Base-by-base conservation (phyloP, 2,797 vertebrate species). In the Microchirus variegatus region DNA sequence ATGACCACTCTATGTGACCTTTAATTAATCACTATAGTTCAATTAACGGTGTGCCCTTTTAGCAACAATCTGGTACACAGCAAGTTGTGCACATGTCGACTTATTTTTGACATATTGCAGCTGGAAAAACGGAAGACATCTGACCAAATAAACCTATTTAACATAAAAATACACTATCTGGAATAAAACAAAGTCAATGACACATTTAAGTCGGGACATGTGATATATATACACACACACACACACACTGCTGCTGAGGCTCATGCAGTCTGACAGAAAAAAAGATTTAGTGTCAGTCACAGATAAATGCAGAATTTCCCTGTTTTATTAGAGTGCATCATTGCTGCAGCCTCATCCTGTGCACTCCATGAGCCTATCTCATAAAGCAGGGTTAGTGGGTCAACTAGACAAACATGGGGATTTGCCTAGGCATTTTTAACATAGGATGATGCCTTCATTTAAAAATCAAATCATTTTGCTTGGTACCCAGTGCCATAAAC, bases 71-170 rank as follows among this genome's bases (percentile, higher is more conserved):
- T 60, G 58, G 57, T 56, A 26, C 36, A 70, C 60, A 17, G 45
- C 31, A 49, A 67, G 22, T 60, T 13, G 0, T 15, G 26, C 1
- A 14, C 53, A 73, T 53, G 35, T 53, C 53, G 67, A 19, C 57
- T 45, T 85, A 80, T 85, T 87, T 88, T 65, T 70, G 73, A 73
- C 54, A 63, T 58, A 67, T 76, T 41, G 62, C 38, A 73, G 59
- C 67, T 58, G 46, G 41, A 82, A 38, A 40, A 9, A 72, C 47
- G 13, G 2, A 53, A 77, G 56, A 62, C 57, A 78, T 67, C 59
- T 68, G 63, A 58, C 60, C 22, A 64, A 59, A 67, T 65, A 41
- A 26, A 69, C 66, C 41, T 40, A 15, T 36, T 65, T 17, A 72
- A 66, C 16, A 59, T 14, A 1, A 40, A 19, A 22, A 41, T 0